These are phyloP conservation scores for Eupithecia centaureata DNA, from an alignment of 2,888 invertebrate genomes.

Conservation along the genomic window DNA sequence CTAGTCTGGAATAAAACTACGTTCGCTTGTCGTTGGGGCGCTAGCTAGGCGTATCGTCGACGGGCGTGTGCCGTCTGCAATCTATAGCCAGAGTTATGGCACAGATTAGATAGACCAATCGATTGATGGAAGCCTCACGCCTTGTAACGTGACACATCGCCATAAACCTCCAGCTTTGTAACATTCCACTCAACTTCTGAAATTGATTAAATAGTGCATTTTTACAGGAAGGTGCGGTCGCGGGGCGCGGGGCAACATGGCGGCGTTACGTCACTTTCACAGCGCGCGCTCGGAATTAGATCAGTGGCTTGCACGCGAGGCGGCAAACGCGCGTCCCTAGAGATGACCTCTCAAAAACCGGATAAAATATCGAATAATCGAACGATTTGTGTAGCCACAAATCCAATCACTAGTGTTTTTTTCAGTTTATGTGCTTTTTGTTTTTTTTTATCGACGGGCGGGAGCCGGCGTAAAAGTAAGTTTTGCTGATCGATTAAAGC, in stretches of 20 bases:
- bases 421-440: conserved; percentile 44
- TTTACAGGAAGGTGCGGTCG: conserved; percentile 54
- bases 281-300: conserved; percentile 79
- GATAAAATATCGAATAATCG: conserved; percentile 39
- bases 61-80: neutral
- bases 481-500: conserved; percentile 62
- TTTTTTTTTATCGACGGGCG: conserved; percentile 51
- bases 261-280: conserved; percentile 80
- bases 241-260: conserved; percentile 70
- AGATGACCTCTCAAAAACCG: conserved; percentile 36
- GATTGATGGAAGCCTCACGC: conserved; percentile 52
- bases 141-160: conserved; percentile 51
- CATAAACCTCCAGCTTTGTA: conserved; percentile 52
- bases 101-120: conserved; percentile 42
- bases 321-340: conserved; percentile 51
- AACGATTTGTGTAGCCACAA: conserved; percentile 31
- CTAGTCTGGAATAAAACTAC: neutral
- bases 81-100: neutral
- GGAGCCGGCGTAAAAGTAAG: conserved; percentile 61
- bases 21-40: neutral
- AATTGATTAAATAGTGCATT: conserved; percentile 72
- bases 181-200: conserved; percentile 67
- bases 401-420: conserved; percentile 44
- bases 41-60: neutral
- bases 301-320: conserved; percentile 72